phyloP scores from a whole-genome alignment of 2,888 invertebrate species.

The Cerceris ruficornis region DNA sequence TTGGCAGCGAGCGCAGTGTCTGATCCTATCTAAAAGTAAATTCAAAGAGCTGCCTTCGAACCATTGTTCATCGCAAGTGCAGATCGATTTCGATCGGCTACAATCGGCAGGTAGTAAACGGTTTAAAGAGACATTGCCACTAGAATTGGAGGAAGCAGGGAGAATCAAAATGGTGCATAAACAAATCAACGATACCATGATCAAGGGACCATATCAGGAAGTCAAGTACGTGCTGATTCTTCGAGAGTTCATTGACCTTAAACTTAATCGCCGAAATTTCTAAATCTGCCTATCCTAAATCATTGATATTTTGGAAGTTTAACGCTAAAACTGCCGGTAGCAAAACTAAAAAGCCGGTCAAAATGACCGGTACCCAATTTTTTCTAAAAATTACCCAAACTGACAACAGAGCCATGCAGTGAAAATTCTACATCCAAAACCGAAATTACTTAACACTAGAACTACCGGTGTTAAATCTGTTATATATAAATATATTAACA shows the following conservation, averaged over 20 bases:
- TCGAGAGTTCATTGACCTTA: not conserved
- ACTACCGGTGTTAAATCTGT: too few relatives aligned
- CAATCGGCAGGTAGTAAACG: not conserved
- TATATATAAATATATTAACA: too few relatives aligned
- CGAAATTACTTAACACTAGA: too few relatives aligned
- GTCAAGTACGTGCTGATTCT: slow-evolving; percentile 66
- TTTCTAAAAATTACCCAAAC: too few relatives aligned
- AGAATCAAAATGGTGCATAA: slow-evolving; percentile 72
- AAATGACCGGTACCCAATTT: too few relatives aligned
- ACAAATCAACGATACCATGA: slow-evolving; percentile 58
- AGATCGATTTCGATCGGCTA: slow-evolving; percentile 21
- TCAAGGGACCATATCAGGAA: slow-evolving; percentile 72
- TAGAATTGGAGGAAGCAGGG: not conserved
- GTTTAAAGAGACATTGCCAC: not conserved
- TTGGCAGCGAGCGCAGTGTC: slow-evolving; percentile 59
- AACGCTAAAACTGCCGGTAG: too few relatives aligned
- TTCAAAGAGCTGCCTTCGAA: slow-evolving; percentile 55
- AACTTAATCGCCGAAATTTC: not conserved
- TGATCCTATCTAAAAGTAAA: slow-evolving; percentile 50
- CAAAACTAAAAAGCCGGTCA: too few relatives aligned
- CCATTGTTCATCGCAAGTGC: slow-evolving; percentile 62
- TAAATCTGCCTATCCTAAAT: not conserved
- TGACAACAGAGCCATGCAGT: too few relatives aligned
- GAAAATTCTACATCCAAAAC: too few relatives aligned
- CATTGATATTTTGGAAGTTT: not conserved